Percentiles rank a stretch among this genome's conserved stretches.
Evolutionary conservation across 2,113 vertebrate species (phyloP).

Genomic region (Dromiciops gliroides): DNA sequence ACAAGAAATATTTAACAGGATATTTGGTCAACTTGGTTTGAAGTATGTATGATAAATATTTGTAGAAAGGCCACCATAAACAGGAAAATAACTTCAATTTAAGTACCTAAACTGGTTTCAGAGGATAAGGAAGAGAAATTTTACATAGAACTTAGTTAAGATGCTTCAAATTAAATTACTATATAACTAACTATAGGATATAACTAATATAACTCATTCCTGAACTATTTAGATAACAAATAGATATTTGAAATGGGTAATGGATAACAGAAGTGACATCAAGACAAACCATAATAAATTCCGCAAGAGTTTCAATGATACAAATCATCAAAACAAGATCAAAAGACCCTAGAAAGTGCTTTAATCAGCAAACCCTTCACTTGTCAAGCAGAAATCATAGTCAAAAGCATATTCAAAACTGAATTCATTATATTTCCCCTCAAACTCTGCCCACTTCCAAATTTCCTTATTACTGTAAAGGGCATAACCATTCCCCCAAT

Average conservation of each 20-base stretch:
- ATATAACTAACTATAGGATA: too few relatives aligned
- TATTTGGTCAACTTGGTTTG: background rate
- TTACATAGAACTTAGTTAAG: background rate
- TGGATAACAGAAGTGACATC: too few relatives aligned
- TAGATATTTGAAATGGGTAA: too few relatives aligned
- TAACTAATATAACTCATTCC: too few relatives aligned
- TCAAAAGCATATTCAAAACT: background rate
- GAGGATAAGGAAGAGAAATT: background rate
- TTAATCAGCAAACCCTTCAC: background rate
- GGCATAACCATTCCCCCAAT: too few relatives aligned
- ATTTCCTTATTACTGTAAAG: too few relatives aligned
- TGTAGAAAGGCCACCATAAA: background rate
- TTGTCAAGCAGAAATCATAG: background rate
- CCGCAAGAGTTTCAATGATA: too few relatives aligned
- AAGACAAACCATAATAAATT: too few relatives aligned
- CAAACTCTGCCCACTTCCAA: too few relatives aligned
- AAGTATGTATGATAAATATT: background rate
- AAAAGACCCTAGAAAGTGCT: background rate
- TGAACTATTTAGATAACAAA: too few relatives aligned
- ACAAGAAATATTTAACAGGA: background rate
- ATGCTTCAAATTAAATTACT: too few relatives aligned
- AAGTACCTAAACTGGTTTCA: background rate
- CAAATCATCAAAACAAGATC: too few relatives aligned
- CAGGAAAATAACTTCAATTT: background rate
- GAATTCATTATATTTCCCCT: background rate